Evolutionary conservation across 1,140 invertebrate genomes (phyloP).

Genomic region (Cotesia chilonis): DNA sequence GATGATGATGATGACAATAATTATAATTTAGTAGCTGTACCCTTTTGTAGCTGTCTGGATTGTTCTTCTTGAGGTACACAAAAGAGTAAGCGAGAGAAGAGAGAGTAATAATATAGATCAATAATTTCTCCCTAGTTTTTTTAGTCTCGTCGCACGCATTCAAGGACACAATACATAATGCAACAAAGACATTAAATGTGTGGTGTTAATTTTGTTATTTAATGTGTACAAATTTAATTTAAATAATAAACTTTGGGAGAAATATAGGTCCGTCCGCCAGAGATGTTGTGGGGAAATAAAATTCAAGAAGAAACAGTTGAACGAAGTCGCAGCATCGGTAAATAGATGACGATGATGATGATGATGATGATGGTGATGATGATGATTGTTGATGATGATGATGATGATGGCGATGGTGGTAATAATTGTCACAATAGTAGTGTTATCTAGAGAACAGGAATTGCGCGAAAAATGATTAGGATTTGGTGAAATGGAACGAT

Average conservation of each 20-base stretch:
- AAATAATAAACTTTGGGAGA: not conserved
- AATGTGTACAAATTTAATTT: too few relatives aligned
- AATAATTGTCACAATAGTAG: conserved; percentile 34
- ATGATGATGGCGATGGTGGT: conserved; percentile 41
- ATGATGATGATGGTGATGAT: conserved; percentile 29
- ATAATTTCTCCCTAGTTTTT: conserved; percentile 6
- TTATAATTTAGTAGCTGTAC: not conserved
- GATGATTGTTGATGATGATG: conserved; percentile 14
- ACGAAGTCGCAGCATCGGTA: too few relatives aligned
- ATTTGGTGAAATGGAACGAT: conserved; percentile 44
- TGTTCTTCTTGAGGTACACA: not conserved
- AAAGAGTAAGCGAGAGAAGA: not conserved
- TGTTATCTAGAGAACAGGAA: conserved; percentile 32
- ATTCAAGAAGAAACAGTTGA: too few relatives aligned
- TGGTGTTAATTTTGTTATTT: not conserved
- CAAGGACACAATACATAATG: conserved; percentile 5
- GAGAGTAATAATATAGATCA: conserved; percentile 4
- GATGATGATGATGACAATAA: too few relatives aligned
- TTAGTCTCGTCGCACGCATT: conserved; percentile 12
- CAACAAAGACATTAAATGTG: not conserved
- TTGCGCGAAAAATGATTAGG: conserved; percentile 30
- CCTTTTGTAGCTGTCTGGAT: not conserved
- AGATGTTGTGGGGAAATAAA: conserved; percentile 34
- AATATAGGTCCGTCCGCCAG: conserved; percentile 26
- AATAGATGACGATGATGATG: conserved; percentile 12